Evolutionary conservation across 2,113 vertebrate genomes (phyloP).

Genomic region (Leptocoma aspasia): DNA sequence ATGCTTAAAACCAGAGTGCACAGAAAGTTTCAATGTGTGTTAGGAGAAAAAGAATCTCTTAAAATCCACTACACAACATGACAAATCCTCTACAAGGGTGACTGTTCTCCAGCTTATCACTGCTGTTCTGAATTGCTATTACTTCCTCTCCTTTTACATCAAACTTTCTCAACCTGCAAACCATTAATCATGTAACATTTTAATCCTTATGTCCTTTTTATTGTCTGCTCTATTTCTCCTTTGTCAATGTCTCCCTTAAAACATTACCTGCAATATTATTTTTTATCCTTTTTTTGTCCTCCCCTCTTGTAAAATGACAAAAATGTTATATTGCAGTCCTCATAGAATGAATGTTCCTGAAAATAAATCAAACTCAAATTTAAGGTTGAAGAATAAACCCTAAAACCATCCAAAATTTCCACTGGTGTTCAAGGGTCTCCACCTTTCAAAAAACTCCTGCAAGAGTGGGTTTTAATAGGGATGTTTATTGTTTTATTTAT

Average conservation of each 20-base stretch:
- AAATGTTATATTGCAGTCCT: neutral
- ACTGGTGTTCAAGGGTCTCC: neutral
- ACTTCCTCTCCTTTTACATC: neutral
- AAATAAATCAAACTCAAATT: neutral
- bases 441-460: neutral
- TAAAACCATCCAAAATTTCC: neutral
- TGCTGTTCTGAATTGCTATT: neutral
- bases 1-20: neutral
- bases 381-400: neutral
- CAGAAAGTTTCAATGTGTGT: neutral
- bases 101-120: neutral
- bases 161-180: neutral
- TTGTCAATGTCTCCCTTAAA: neutral
- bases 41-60: neutral
- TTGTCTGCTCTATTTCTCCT: neutral
- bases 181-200: neutral
- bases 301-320: neutral
- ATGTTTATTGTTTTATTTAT: neutral
- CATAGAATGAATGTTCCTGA: neutral
- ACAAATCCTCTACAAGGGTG: neutral
- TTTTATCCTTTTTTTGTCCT: neutral
- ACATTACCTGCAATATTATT: neutral
- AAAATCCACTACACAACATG: neutral
- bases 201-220: neutral
- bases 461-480: neutral